Evolutionary conservation across 2,797 vertebrate genomes (phyloP).

Genomic region (Typhlichthys eigenmanni): DNA sequence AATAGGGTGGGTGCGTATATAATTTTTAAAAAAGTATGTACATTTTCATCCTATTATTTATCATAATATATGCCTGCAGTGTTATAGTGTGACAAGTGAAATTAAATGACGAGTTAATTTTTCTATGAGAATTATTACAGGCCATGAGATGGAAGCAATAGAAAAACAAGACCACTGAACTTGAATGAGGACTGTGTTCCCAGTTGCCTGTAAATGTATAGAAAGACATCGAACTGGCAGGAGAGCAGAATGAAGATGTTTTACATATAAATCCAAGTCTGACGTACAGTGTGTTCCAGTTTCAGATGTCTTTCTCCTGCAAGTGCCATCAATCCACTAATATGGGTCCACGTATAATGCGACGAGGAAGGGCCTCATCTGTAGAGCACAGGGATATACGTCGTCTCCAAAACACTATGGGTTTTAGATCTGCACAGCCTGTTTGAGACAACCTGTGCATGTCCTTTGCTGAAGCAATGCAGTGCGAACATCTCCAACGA

Average conservation of each 20-base stretch:
- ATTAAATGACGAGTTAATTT: not conserved
- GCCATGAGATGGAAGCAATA: conserved; percentile 16
- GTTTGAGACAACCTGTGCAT: conserved; percentile 15
- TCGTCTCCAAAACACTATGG: conserved; percentile 2
- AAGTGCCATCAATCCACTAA: conserved; percentile 33
- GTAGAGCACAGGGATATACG: not conserved
- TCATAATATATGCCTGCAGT: conserved; percentile 5
- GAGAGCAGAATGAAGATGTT: conserved; percentile 43
- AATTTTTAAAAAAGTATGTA: too few relatives aligned
- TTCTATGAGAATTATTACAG: conserved; percentile 15
- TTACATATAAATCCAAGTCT: conserved; percentile 57
- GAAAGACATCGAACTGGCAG: conserved; percentile 38
- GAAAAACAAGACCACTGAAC: conserved; percentile 29
- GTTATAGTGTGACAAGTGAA: conserved; percentile 15
- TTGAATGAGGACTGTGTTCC: conserved; percentile 52
- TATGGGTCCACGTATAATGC: conserved; percentile 29
- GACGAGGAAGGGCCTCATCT: conserved; percentile 22
- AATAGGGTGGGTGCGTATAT: too few relatives aligned
- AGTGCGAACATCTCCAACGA: conserved; percentile 35
- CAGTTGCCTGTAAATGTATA: conserved; percentile 31
- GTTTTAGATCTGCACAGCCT: conserved; percentile 27
- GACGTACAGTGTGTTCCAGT: conserved; percentile 30
- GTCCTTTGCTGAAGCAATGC: conserved; percentile 18
- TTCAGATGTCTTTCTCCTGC: conserved; percentile 21
- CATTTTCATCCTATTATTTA: conserved; percentile 6